Percentiles rank a stretch among this genome's conserved stretches.
These are phyloP conservation scores for Schizaphis graminum DNA, from an alignment of 2,888 invertebrate species.

Conservation along the genomic window DNA sequence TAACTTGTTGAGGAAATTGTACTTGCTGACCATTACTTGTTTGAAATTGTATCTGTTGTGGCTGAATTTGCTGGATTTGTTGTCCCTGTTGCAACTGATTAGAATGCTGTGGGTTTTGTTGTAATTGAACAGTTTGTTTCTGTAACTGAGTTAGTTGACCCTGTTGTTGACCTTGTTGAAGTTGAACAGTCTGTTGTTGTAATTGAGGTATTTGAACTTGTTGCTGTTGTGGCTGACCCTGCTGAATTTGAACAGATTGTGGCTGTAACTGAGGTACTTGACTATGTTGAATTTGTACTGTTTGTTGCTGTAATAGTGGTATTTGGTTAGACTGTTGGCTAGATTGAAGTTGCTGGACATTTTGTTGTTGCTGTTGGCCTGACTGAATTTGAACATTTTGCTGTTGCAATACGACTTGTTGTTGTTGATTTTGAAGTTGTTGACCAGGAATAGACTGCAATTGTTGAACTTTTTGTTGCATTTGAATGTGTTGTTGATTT, in stretches of 20 bases:
- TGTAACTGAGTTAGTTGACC: constrained; percentile 68
- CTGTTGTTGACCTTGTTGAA: constrained; percentile 70
- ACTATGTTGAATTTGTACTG: constrained; percentile 70
- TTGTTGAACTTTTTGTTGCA: constrained; percentile 70
- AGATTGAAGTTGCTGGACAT: constrained; percentile 68
- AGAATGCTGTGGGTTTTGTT: constrained; percentile 68
- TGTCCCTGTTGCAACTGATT: constrained; percentile 72
- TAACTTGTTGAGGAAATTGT: constrained; percentile 71
- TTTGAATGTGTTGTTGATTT: constrained; percentile 66
- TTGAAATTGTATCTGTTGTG: constrained; percentile 69
- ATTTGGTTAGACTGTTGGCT: constrained; percentile 66
- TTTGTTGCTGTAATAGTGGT: constrained; percentile 69
- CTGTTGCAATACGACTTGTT: constrained; percentile 71
- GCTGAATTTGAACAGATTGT: constrained; percentile 69
- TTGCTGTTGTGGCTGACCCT: constrained; percentile 68
- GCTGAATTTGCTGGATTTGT: constrained; percentile 75
- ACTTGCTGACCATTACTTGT: constrained; percentile 70
- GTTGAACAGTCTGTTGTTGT: constrained; percentile 69
- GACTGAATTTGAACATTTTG: constrained; percentile 68
- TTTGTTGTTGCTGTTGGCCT: constrained; percentile 68
- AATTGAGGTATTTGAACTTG: constrained; percentile 69
- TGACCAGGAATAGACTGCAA: constrained; percentile 70
- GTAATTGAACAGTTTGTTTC: constrained; percentile 67
- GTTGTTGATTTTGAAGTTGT: constrained; percentile 71
- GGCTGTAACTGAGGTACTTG: constrained; percentile 67